Percentiles rank a stretch among this genome's conserved stretches.
Evolutionary conservation across 2,113 vertebrate species (phyloP).

Genomic region (western clawed frog (Xenopus tropicalis)): DNA sequence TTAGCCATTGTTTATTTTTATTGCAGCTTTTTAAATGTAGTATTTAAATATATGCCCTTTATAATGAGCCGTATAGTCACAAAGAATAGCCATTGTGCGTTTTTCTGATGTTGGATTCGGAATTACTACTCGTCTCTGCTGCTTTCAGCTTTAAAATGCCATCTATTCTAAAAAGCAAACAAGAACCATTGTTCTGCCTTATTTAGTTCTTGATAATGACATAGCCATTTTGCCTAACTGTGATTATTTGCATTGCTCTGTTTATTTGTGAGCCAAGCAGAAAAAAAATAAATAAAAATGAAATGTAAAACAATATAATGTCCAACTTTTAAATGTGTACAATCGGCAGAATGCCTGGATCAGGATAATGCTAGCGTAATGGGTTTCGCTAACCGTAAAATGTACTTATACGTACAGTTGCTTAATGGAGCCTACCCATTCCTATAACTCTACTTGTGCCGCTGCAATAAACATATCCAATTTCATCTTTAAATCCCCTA

Average conservation of each 20-base stretch:
- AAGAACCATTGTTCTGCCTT: too few relatives aligned
- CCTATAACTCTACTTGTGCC: slow-evolving; percentile 33
- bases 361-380: slow-evolving; percentile 41
- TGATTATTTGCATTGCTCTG: background rate
- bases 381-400: slow-evolving; percentile 33
- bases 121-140: too few relatives aligned
- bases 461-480: slow-evolving; percentile 31
- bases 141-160: too few relatives aligned
- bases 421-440: slow-evolving; percentile 33
- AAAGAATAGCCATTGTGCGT: too few relatives aligned
- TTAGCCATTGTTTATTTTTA: too few relatives aligned
- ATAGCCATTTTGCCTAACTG: background rate
- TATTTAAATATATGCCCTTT: too few relatives aligned
- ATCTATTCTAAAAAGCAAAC: too few relatives aligned
- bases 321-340: slow-evolving; percentile 26
- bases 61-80: too few relatives aligned
- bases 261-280: slow-evolving; percentile 7
- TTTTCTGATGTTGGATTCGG: too few relatives aligned
- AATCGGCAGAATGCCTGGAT: slow-evolving; percentile 37
- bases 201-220: too few relatives aligned
- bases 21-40: too few relatives aligned
- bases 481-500: slow-evolving; percentile 30
- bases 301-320: slow-evolving; percentile 13
- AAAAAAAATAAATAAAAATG: background rate
- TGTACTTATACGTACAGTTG: slow-evolving; percentile 40